A percentile compares a stretch with the other conserved stretches of the same genome.
phyloP scores from a whole-genome alignment of 2,888 invertebrate genomes.

The Falcaria lacertinaria region DNA sequence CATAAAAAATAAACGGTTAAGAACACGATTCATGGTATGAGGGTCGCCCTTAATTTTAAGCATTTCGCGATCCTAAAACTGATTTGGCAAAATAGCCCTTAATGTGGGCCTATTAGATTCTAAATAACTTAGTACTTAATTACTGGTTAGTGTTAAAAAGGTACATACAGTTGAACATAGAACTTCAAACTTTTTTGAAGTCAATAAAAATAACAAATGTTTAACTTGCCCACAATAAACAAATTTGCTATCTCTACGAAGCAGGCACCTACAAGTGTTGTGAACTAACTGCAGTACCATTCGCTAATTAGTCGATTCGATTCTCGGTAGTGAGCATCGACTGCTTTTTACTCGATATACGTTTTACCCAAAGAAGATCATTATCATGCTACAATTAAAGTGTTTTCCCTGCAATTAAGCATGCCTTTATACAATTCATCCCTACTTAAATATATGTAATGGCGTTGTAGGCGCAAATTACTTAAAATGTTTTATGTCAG shows the following conservation, averaged over 20 bases:
- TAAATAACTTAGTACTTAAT: no score
- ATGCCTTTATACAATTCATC: constrained; percentile 25
- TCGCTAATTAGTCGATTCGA: constrained; percentile 62
- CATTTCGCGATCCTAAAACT: no score
- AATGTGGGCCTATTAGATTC: no score
- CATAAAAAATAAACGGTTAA: no score
- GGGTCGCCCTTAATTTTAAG: no score
- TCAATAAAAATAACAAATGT: no score
- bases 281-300: constrained; percentile 44
- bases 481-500: neutral
- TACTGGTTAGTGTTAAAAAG: no score
- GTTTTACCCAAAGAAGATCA: constrained; percentile 61
- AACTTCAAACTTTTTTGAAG: no score
- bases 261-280: constrained; percentile 41
- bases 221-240: no score
- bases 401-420: constrained; percentile 42
- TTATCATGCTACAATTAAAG: constrained; percentile 52
- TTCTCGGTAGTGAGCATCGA: constrained; percentile 44
- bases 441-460: neutral
- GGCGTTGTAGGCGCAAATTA: neutral
- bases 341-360: constrained; percentile 47
- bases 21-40: no score
- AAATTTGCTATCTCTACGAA: constrained; percentile 27
- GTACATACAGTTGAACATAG: no score
- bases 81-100: no score